These are phyloP conservation scores for Pandemis heparana DNA, from an alignment of 2,888 invertebrate species.

Conservation along the genomic window DNA sequence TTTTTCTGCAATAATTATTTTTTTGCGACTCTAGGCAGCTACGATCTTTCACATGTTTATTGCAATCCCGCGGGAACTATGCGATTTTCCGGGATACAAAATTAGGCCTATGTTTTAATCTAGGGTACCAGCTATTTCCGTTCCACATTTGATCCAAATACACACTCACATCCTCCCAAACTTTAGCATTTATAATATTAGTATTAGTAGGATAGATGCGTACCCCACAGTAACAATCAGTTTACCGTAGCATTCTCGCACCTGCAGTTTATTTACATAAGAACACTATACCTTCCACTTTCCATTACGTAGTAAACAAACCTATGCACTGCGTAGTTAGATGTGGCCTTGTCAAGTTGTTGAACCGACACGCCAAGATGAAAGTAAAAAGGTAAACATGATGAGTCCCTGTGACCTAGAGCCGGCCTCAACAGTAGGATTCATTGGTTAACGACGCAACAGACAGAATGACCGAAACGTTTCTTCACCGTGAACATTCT, in stretches of 20 bases:
- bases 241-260: not conserved
- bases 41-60: no score
- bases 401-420: constrained; percentile 49
- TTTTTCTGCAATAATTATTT: no score
- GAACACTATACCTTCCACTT: constrained; percentile 45
- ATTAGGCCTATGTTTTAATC: no score
- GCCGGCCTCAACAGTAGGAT: constrained; percentile 32
- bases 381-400: constrained; percentile 59
- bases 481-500: constrained; percentile 48
- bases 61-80: no score
- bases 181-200: no score
- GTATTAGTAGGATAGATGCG: not conserved
- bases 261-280: constrained; percentile 40
- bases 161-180: no score
- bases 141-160: no score
- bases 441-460: constrained; percentile 39
- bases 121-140: no score
- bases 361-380: constrained; percentile 48
- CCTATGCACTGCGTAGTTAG: constrained; percentile 44
- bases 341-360: constrained; percentile 46
- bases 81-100: no score
- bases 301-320: constrained; percentile 48
- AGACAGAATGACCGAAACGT: constrained; percentile 27
- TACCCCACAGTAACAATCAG: not conserved
- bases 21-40: no score